A percentile compares a stretch with the other conserved stretches of the same genome.
Conservation (phyloP, 35 echinoderm and acorn worm species). For the Hemicentrotus pulcherrimus region DNA sequence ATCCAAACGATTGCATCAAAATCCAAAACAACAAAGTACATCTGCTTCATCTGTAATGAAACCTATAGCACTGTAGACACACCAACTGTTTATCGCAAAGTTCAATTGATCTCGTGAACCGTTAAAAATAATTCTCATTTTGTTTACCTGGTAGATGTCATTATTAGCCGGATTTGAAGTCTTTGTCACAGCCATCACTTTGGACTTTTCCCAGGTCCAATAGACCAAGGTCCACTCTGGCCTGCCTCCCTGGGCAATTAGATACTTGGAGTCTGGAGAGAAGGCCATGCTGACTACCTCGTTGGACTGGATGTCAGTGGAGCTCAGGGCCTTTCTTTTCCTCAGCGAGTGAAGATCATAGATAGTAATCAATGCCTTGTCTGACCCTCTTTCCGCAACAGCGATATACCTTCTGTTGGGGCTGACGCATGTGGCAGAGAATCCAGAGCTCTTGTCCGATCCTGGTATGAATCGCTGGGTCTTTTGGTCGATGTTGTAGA, state of each 20-base stretch:
- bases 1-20: no score
- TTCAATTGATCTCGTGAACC: no score
- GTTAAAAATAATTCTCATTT: background rate
- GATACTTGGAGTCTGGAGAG: conserved; percentile 95
- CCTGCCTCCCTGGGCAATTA: conserved; percentile 94
- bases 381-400: conserved; percentile 86
- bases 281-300: conserved; percentile 95
- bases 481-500: conserved; percentile 99
- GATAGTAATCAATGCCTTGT: conserved; percentile 95
- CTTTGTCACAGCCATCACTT: conserved; percentile 98
- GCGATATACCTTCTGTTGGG: conserved; percentile 95
- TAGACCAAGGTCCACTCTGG: conserved; percentile 98
- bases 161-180: conserved; percentile 93
- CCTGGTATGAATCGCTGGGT: conserved; percentile 97
- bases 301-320: conserved; percentile 84
- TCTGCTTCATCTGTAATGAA: no score
- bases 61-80: no score
- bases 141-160: conserved; percentile 88
- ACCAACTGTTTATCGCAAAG: no score
- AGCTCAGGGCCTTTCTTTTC: conserved; percentile 89
- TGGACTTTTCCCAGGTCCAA: conserved; percentile 99
- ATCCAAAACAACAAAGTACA: no score
- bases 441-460: conserved; percentile 91
- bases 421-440: conserved; percentile 97
- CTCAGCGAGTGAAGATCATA: conserved; percentile 95